These are phyloP conservation scores for Temnothorax ravouxi DNA, from an alignment of 2,888 invertebrate species.

Conservation along the genomic window DNA sequence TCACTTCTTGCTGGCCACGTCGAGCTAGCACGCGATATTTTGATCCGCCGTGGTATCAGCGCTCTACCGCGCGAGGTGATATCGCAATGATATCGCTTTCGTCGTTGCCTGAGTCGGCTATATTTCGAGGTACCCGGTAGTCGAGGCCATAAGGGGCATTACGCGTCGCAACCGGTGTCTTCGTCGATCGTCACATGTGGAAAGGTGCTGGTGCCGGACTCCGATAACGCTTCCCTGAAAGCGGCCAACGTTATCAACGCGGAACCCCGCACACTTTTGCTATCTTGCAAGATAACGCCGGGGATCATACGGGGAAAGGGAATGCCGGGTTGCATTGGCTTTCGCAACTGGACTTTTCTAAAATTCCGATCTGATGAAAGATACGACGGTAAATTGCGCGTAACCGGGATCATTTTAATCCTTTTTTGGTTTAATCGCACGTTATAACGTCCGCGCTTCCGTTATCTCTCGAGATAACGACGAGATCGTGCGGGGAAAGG, in stretches of 20 bases:
- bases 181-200: constrained; percentile 44
- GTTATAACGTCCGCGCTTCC: background rate
- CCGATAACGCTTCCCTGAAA: constrained; percentile 46
- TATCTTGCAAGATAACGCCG: constrained; percentile 42
- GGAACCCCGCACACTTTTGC: background rate
- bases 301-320: constrained; percentile 18
- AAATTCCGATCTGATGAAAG: constrained; percentile 17
- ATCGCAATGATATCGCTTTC: constrained; percentile 54
- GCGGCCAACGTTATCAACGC: constrained; percentile 5
- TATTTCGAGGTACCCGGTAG: constrained; percentile 57
- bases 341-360: background rate
- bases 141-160: constrained; percentile 50
- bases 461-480: constrained; percentile 12
- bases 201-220: constrained; percentile 9
- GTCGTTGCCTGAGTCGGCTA: constrained; percentile 22
- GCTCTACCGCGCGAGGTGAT: constrained; percentile 21
- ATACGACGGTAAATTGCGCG: background rate
- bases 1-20: background rate
- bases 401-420: background rate
- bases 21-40: constrained; percentile 37
- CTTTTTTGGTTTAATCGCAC: background rate
- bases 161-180: constrained; percentile 51
- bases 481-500: background rate
- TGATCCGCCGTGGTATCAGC: constrained; percentile 51
- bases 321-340: background rate